Conservation (phyloP, 2,888 invertebrate genomes). For the Selenia dentaria region DNA sequence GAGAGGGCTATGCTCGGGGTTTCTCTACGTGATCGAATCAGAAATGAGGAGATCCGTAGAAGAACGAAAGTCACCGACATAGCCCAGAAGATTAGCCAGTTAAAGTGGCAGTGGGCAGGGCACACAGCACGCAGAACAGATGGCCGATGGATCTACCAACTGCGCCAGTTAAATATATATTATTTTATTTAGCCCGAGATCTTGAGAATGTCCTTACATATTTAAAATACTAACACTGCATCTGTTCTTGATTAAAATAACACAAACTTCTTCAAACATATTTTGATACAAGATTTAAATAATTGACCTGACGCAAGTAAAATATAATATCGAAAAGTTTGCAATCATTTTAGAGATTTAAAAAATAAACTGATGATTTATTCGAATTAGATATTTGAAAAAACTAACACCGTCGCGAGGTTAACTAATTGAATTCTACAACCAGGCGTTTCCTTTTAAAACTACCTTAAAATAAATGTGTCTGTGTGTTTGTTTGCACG, state of each 20-base stretch:
- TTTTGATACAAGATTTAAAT: constrained; percentile 4
- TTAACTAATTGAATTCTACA: constrained; percentile 20
- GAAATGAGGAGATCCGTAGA: too few species aligned
- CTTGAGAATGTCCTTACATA: background rate
- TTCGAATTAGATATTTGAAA: constrained; percentile 18
- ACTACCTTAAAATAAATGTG: background rate
- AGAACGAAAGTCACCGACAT: too few species aligned
- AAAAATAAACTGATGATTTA: constrained; percentile 17
- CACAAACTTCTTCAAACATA: background rate
- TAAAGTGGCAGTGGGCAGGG: too few species aligned
- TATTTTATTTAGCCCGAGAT: too few species aligned
- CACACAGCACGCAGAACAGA: too few species aligned
- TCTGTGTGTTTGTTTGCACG: too few species aligned
- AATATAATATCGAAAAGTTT: constrained; percentile 14
- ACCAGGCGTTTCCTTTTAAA: constrained; percentile 24
- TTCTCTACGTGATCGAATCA: too few species aligned
- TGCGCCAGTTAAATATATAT: too few species aligned
- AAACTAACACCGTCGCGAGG: constrained; percentile 8
- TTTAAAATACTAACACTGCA: background rate
- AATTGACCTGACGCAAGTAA: constrained; percentile 9
- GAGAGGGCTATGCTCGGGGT: too few species aligned
- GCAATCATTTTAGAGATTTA: constrained; percentile 13
- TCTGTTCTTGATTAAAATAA: background rate
- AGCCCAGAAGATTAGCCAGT: too few species aligned
- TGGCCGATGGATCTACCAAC: too few species aligned